Base-by-base conservation (phyloP, 2,113 vertebrate species). In the Cisticola juncidis region DNA sequence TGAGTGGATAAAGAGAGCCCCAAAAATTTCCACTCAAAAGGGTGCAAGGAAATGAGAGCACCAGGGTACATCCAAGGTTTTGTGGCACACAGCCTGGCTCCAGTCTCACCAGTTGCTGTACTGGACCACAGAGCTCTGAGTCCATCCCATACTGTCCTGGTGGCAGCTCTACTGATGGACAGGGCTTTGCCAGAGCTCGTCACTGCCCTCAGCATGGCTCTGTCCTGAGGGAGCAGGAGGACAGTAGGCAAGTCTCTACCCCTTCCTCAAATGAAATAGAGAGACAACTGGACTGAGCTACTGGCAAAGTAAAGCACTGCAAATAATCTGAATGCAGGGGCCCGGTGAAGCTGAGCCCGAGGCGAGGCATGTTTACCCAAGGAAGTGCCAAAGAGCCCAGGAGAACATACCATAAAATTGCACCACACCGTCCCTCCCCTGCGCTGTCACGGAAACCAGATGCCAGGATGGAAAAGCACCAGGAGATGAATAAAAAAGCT, bases 401-500 rank as follows among this genome's bases (percentile, higher is more conserved):
- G 68, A 96, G 85, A 86, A 83, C 82, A 92, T 83, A 74, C 86
- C 80, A 56, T 71, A 60, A 64, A 56, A 68, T 86, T 93, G 88
- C 79, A 74, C 85, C 76, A 56, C 9, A 7, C 44, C 31, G 60
- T 73, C 90, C 74, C 76, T 88, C 85, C 94, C 92, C 82, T 33
- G 68, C 0, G 1, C 94, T 94, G 5, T 71, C 90, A 81, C 1
- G 1, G 95, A 81, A 92, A 81, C 44, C 36, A 60, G 82, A 81
- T 94, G 90, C 94, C 80, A 70, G 88, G 31, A 77, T 68, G 65
- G 82, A 93, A 94, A 88, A 81, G 85, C 85, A 96, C 92, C 36
- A 42, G 88, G 76, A 90, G 85, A 79, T 21, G 72, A 74, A 86
- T 58, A 44, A 92, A 95, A 92, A 76, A 62, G 54, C 58, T 65